phyloP scores from a whole-genome alignment of 2,888 invertebrate genomes.

The Sipha maydis region DNA sequence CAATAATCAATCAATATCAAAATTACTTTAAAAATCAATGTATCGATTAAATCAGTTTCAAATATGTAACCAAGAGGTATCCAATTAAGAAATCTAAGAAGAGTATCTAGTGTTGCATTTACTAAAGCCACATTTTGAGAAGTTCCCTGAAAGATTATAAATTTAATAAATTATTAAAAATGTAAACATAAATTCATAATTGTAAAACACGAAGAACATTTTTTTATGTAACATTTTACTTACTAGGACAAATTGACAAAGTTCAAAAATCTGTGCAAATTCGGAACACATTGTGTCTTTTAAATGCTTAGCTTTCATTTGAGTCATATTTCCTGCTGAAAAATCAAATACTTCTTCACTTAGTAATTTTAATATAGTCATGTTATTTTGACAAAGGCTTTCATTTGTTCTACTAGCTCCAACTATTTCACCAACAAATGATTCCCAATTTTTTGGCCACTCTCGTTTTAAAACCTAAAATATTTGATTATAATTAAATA shows the following conservation, averaged over 20 bases:
- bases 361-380: slow-evolving; percentile 95
- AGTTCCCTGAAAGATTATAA: slow-evolving; percentile 75
- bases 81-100: slow-evolving; percentile 97
- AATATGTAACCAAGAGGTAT: slow-evolving; percentile 99
- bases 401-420: slow-evolving; percentile 99
- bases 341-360: slow-evolving; percentile 99
- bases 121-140: slow-evolving; percentile 97
- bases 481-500: slow-evolving; percentile 55
- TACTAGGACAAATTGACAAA: slow-evolving; percentile 95
- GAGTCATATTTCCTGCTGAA: slow-evolving; percentile 96
- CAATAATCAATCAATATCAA: slow-evolving; percentile 69
- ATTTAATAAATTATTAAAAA: neutral
- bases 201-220: neutral
- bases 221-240: slow-evolving; percentile 64
- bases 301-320: slow-evolving; percentile 97
- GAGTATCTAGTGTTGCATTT: slow-evolving; percentile 93
- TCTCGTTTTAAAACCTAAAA: slow-evolving; percentile 92
- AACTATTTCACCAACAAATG: slow-evolving; percentile 98
- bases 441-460: slow-evolving; percentile 99
- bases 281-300: slow-evolving; percentile 99
- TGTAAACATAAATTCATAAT: no score
- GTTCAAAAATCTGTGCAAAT: slow-evolving; percentile 97
- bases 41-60: slow-evolving; percentile 95
- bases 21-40: slow-evolving; percentile 84
- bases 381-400: slow-evolving; percentile 98